phyloP scores from a whole-genome alignment of 2,888 invertebrate species.

The Pecten maximus region DNA sequence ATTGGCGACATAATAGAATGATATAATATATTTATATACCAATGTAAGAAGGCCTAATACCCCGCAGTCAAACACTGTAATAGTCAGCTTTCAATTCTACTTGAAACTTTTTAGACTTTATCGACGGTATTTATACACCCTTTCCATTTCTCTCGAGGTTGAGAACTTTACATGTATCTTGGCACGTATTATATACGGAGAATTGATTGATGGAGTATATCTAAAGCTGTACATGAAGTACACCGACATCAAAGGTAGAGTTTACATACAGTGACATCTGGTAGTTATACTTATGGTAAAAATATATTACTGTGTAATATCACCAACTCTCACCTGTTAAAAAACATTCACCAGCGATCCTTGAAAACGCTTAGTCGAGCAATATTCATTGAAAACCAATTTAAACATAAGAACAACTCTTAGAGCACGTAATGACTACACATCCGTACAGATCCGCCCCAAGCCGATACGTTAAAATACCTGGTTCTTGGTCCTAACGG shows the following conservation, averaged over 20 bases:
- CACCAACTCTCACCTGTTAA: slow-evolving; percentile 11
- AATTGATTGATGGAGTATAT: slow-evolving; percentile 9
- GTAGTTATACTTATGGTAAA: slow-evolving; percentile 8
- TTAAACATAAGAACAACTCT: slow-evolving; percentile 25
- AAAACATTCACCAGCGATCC: slow-evolving; percentile 7
- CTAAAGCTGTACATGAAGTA: background rate
- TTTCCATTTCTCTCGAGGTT: slow-evolving; percentile 7
- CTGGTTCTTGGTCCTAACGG: background rate
- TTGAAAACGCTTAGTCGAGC: slow-evolving; percentile 33
- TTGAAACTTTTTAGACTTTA: slow-evolving; percentile 4
- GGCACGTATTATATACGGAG: background rate
- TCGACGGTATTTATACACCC: background rate
- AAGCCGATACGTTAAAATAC: background rate
- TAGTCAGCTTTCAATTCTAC: background rate
- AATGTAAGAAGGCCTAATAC: background rate
- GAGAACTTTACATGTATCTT: slow-evolving; percentile 17
- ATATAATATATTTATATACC: background rate
- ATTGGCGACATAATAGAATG: background rate
- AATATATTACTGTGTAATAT: slow-evolving; percentile 26
- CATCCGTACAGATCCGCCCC: background rate
- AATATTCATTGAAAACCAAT: slow-evolving; percentile 35
- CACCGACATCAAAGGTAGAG: background rate
- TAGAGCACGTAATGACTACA: background rate
- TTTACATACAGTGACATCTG: slow-evolving; percentile 2
- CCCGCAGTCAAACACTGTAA: background rate